Base-by-base conservation (phyloP, 2,888 invertebrate species). In the Stenurella melanura region DNA sequence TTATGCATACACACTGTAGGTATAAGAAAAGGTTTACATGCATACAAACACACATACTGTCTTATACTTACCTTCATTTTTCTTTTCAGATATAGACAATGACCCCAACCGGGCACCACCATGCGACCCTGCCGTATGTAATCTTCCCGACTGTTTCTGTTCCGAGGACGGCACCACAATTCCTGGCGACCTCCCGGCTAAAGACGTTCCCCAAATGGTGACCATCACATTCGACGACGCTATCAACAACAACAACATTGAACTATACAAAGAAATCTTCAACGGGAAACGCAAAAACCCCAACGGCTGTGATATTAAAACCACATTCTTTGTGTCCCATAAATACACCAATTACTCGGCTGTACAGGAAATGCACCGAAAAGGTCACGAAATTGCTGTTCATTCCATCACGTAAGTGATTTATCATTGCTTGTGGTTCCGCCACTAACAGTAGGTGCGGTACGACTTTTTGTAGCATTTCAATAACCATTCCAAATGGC, bases 181-280 rank as follows among this genome's bases (percentile, higher is more conserved):
- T 83, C 97, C 97, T 79, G 96, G 96, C 15, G 96, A 96, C 87
- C 90, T 96, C 67, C 96, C 96, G 15, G 89, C 93, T 79, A 95
- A 93, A 90, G 96, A 96, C 86, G 96, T 97, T 0, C 97, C 97
- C 6, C 97, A 97, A 91, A 97, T 97, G 97, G 94, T 97, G 87
- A 97, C 96, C 75, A 95, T 97, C 87, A 97, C 97, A 69, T 97
- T 97, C 88, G 97, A 97, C 87, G 97, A 97, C 86, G 97, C 97
- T 86, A 96, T 97, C 90, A 97, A 97, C 90, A 97, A 97, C 90
- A 97, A 97, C 91, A 97, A 97, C 90, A 97, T 97, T 88, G 97
- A 96, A 85, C 91, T 97, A 69, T 97, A 97, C 92, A 96, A 96
- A 89, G 96, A 97, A 87, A 96, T 97, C 81, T 97, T 97, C 91